phyloP scores from a whole-genome alignment of 92 coral and sea anemone genomes.

The Epizoanthus ramosus region DNA sequence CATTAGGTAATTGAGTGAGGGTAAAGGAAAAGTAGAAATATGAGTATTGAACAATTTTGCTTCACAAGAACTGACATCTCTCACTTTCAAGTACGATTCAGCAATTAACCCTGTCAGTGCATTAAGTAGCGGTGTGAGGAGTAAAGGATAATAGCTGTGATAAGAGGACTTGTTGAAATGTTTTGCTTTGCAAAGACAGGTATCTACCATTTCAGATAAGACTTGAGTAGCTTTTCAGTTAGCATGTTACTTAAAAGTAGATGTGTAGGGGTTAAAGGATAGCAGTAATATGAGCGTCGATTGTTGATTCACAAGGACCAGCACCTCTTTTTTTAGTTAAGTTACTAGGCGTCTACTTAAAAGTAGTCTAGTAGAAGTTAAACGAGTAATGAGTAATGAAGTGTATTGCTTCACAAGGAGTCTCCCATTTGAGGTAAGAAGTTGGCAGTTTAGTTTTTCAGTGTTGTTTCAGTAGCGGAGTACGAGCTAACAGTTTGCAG shows the following conservation, averaged over 20 bases:
- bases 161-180: constrained; percentile 52
- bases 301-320: constrained; percentile 47
- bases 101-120: no score
- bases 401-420: constrained; percentile 60
- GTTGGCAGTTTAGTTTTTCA: no score
- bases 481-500: no score
- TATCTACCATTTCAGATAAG: constrained; percentile 81
- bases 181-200: constrained; percentile 86
- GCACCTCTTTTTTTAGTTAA: no score
- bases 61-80: constrained; percentile 83
- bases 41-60: constrained; percentile 77
- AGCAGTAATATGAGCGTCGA: constrained; percentile 48
- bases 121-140: no score
- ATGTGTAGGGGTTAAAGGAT: neutral
- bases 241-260: no score
- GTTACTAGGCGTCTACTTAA: no score
- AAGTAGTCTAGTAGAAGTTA: no score
- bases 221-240: neutral
- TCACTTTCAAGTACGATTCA: constrained; percentile 64
- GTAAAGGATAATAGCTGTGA: neutral
- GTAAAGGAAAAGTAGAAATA: neutral
- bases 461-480: no score
- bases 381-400: no score
- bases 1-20: no score
- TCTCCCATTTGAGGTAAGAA: constrained; percentile 82